phyloP scores from a whole-genome alignment of 2,888 invertebrate genomes.

The Drosophila ustulata region DNA sequence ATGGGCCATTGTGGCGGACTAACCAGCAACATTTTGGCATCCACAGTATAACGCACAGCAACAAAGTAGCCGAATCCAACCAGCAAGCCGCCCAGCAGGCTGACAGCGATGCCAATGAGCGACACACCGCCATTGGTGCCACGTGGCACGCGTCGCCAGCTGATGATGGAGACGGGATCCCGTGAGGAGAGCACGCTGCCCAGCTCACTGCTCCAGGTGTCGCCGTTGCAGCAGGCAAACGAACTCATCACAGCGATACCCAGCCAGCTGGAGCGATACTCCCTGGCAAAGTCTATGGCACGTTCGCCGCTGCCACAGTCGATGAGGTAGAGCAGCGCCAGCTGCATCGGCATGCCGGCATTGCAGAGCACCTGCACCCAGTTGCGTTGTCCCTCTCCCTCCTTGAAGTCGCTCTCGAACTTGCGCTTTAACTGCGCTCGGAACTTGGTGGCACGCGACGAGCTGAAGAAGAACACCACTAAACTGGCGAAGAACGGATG shows the following conservation, averaged over 20 bases:
- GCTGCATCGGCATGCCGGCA: slow-evolving; percentile 92
- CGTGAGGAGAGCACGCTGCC: slow-evolving; percentile 90
- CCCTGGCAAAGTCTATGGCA: slow-evolving; percentile 90
- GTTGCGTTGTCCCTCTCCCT: slow-evolving; percentile 93
- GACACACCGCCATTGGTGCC: slow-evolving; percentile 97
- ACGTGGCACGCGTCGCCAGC: slow-evolving; percentile 90
- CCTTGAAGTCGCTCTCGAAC: slow-evolving; percentile 92
- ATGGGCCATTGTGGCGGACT: slow-evolving; percentile 93
- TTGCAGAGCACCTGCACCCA: slow-evolving; percentile 97
- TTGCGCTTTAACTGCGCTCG: slow-evolving; percentile 88
- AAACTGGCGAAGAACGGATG: slow-evolving; percentile 91
- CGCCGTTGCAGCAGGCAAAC: slow-evolving; percentile 93
- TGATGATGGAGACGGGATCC: slow-evolving; percentile 91
- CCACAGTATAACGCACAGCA: slow-evolving; percentile 88
- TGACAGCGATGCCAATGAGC: slow-evolving; percentile 87
- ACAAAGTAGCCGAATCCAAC: slow-evolving; percentile 91
- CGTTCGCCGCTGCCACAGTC: slow-evolving; percentile 92
- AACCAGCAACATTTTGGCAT: slow-evolving; percentile 86
- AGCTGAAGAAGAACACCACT: slow-evolving; percentile 91
- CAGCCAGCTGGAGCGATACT: slow-evolving; percentile 94
- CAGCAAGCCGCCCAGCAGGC: slow-evolving; percentile 85
- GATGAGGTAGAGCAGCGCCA: slow-evolving; percentile 91
- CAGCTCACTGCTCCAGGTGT: slow-evolving; percentile 96
- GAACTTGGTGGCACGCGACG: slow-evolving; percentile 93
- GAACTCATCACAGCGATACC: slow-evolving; percentile 91